Conservation (phyloP, 2,113 vertebrate genomes). For the Uria lomvia region DNA sequence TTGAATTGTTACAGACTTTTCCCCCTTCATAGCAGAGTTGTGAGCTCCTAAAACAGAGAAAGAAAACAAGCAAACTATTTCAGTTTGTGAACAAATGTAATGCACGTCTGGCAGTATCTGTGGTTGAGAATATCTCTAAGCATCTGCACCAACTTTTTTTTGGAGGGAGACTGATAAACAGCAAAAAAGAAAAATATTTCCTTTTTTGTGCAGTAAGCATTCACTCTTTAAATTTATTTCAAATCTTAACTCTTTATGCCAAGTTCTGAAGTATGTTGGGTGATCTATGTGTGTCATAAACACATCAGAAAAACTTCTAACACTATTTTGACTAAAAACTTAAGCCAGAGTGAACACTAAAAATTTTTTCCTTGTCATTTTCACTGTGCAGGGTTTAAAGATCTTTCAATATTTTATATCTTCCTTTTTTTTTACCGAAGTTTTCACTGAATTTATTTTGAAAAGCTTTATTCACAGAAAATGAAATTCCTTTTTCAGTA, state of each 20-base stretch:
- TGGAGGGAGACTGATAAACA: not conserved
- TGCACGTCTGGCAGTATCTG: not conserved
- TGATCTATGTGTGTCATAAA: not conserved
- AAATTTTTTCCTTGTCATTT: not conserved
- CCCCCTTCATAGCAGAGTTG: not conserved
- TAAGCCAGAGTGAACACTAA: not conserved
- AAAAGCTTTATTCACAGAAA: not conserved
- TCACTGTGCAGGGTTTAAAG: not conserved
- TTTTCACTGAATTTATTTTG: not conserved
- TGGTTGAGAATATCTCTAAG: not conserved
- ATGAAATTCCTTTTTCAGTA: not conserved
- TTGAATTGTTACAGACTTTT: not conserved
- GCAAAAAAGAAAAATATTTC: not conserved
- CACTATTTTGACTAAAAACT: not conserved
- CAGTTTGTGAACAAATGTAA: not conserved
- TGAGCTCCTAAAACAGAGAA: not conserved
- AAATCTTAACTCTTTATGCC: not conserved
- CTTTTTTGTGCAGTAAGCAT: not conserved
- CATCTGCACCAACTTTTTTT: not conserved
- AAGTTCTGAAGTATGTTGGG: not conserved
- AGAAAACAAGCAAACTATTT: not conserved
- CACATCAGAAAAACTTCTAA: not conserved
- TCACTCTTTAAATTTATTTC: not conserved
- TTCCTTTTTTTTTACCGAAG: not conserved
- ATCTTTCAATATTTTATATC: not conserved